Base-by-base conservation (phyloP, 2,888 invertebrate genomes). In the Dynastes hyllus region DNA sequence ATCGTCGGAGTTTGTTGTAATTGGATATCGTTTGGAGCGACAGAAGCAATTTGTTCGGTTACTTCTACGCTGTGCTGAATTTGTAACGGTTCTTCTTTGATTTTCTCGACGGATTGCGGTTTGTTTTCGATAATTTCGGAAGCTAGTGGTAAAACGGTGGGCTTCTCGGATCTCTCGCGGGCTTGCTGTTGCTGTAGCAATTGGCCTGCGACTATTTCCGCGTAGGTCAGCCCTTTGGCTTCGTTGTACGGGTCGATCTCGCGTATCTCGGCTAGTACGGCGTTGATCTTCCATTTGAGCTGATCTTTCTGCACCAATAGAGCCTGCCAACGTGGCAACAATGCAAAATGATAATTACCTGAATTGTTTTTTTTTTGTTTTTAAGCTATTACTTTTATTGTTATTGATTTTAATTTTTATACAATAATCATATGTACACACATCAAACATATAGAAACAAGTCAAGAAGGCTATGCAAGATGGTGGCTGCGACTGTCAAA, bases 231-330 rank as follows among this genome's bases (percentile, higher is more conserved):
- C 84, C 90, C 90, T 78, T 78, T 78, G 85, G 89, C 88, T 86
- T 91, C 90, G 90, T 90, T 92, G 91, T 93, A 92, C 86, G 95
- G 95, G 91, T 96, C 96, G 92, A 94, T 90, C 89, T 91, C 92
- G 91, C 92, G 93, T 90, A 94, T 93, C 89, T 92, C 91, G 89
- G 92, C 92, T 89, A 92, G 92, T 90, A 95, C 92, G 89, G 92
- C 91, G 91, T 93, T 92, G 91, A 94, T 93, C 90, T 92, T 93
- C 90, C 92, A 92, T 90, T 91, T 91, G 90, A 90, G 91, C 91
- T 91, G 92, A 89, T 92, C 93, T 89, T 92, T 91, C 90, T 90
- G 90, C 88, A 90, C 90, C 88, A 91, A 92, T 89, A 91, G 90
- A 90, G 92, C 93, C 93, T 94, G 93, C 92, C 80, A 82, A 83